Evolutionary conservation across 2,888 invertebrate genomes (phyloP).

Genomic region (Nomada fabriciana): DNA sequence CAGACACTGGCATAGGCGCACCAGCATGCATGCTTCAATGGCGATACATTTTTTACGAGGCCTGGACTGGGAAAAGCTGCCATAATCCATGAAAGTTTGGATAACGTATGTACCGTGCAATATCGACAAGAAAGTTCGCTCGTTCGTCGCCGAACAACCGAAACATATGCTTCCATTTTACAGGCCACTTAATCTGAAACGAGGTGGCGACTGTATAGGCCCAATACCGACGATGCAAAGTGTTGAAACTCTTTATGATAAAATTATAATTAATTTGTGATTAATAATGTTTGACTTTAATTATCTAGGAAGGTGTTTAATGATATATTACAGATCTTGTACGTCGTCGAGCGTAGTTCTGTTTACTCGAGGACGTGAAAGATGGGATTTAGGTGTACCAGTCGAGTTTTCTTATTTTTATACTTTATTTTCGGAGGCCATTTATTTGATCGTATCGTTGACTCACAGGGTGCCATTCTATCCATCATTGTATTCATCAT

Average conservation of each 20-base stretch:
- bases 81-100: conserved; percentile 50
- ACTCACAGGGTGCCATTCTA: too few relatives aligned
- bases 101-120: conserved; percentile 54
- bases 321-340: too few relatives aligned
- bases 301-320: too few relatives aligned
- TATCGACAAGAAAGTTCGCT: conserved; percentile 53
- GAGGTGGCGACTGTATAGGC: conserved; percentile 45
- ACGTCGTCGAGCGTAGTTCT: too few relatives aligned
- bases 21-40: conserved; percentile 1
- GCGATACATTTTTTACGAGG: conserved; percentile 55
- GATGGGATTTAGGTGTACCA: too few relatives aligned
- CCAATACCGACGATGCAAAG: conserved; percentile 63
- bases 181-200: conserved; percentile 59
- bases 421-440: too few relatives aligned
- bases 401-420: too few relatives aligned
- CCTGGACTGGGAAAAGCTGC: conserved; percentile 23
- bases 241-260: conserved; percentile 8
- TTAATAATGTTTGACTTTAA: conserved; percentile 48
- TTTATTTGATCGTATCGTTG: too few relatives aligned
- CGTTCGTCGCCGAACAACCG: conserved; percentile 52
- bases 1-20: conserved; percentile 27
- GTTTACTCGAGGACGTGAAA: too few relatives aligned
- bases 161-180: conserved; percentile 58
- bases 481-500: too few relatives aligned
- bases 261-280: conserved; percentile 24